These are phyloP conservation scores for Leucosticte australis DNA, from an alignment of 2,113 vertebrate species.

Conservation along the genomic window DNA sequence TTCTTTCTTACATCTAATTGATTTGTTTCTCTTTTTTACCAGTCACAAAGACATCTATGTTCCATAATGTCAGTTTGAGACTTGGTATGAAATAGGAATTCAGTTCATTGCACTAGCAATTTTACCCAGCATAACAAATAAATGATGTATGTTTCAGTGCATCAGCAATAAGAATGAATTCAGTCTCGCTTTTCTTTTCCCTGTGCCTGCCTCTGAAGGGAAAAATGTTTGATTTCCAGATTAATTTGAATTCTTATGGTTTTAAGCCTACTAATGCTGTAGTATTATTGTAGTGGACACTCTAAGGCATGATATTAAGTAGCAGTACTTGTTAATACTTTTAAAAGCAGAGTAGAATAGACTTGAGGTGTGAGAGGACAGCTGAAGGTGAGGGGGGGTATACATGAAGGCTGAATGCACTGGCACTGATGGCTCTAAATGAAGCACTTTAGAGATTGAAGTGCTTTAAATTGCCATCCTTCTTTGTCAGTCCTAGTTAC, in stretches of 20 bases:
- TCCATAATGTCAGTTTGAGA: not conserved
- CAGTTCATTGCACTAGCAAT: not conserved
- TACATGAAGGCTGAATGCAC: not conserved
- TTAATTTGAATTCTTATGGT: not conserved
- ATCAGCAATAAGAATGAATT: not conserved
- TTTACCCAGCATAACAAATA: not conserved
- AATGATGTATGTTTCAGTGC: not conserved
- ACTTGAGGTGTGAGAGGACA: not conserved
- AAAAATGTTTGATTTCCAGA: not conserved
- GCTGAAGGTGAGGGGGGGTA: not conserved
- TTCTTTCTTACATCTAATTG: not conserved
- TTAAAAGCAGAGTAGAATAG: not conserved
- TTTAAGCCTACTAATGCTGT: not conserved
- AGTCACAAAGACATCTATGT: not conserved
- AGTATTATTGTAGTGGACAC: not conserved
- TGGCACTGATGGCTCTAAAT: conserved; percentile 1
- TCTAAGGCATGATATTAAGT: not conserved
- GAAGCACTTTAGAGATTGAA: conserved; percentile 1
- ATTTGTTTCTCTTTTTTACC: not conserved
- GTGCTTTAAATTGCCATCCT: not conserved
- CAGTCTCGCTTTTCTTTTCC: not conserved
- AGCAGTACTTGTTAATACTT: not conserved
- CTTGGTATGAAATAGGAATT: not conserved
- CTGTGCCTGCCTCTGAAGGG: not conserved
- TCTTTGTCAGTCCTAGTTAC: not conserved